A percentile compares a stretch with the other conserved stretches of the same genome.
Evolutionary conservation across 2,113 vertebrate genomes (phyloP).

Genomic region (Pycnonotus jocosus): DNA sequence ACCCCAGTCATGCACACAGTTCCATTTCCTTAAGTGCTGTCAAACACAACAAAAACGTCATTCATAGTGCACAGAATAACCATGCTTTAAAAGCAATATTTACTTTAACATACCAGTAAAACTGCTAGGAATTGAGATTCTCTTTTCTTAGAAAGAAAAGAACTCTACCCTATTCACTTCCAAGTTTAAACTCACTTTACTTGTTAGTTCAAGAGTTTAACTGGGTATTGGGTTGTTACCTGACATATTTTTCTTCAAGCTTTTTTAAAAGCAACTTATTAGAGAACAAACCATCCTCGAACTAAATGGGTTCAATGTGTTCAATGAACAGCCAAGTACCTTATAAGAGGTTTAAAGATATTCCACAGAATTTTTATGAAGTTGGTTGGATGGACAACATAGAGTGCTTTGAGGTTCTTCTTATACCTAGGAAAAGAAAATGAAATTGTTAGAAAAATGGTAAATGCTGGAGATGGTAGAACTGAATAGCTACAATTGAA

Average conservation of each 20-base stretch:
- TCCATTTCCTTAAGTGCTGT: neutral
- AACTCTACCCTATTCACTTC: neutral
- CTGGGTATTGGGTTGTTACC: neutral
- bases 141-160: neutral
- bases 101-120: neutral
- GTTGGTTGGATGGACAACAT: slow-evolving; percentile 84
- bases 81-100: neutral
- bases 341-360: slow-evolving; percentile 86
- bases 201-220: neutral
- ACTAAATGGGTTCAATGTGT: neutral
- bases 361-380: slow-evolving; percentile 85
- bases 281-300: neutral
- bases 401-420: slow-evolving; percentile 88
- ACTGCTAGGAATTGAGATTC: neutral
- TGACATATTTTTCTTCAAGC: neutral
- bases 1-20: neutral
- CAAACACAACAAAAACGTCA: neutral
- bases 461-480: neutral
- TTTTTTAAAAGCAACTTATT: neutral
- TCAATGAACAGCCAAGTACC: slow-evolving; percentile 56
- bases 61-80: neutral
- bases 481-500: slow-evolving; percentile 15
- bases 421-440: slow-evolving; percentile 76
- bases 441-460: neutral
- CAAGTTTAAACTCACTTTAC: neutral